A percentile compares a stretch with the other conserved stretches of the same genome.
Conservation (phyloP, 2,797 vertebrate genomes). For the Gastrophryne carolinensis region DNA sequence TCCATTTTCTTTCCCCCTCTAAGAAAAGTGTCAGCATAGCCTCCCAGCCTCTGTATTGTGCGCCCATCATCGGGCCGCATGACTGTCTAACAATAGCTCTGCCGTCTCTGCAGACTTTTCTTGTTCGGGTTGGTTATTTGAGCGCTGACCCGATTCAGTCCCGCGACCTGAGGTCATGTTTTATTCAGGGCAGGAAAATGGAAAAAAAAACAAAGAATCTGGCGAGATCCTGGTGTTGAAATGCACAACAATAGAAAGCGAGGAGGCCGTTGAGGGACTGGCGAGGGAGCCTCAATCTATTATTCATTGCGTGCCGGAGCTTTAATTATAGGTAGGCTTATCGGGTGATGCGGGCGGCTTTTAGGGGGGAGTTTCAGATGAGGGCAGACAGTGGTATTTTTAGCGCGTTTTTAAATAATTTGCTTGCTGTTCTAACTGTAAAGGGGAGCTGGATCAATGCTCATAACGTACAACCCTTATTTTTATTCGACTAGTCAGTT, state of each 20-base stretch:
- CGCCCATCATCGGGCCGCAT: neutral
- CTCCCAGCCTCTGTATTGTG: neutral
- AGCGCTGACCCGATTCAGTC: slow-evolving; percentile 66
- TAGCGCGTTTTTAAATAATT: slow-evolving; percentile 15
- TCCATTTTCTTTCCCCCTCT: neutral
- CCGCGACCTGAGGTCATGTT: slow-evolving; percentile 77
- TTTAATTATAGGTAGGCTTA: slow-evolving; percentile 67
- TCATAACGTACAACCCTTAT: no score
- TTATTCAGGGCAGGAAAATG: slow-evolving; percentile 81
- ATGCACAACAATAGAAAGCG: slow-evolving; percentile 57
- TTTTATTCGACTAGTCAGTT: no score
- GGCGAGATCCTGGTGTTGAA: slow-evolving; percentile 61
- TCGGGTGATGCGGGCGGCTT: slow-evolving; percentile 59
- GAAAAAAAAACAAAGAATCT: slow-evolving; percentile 83
- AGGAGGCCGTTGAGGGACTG: slow-evolving; percentile 66
- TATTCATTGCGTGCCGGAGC: slow-evolving; percentile 69
- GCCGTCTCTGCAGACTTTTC: slow-evolving; percentile 61
- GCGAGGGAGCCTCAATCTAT: slow-evolving; percentile 73
- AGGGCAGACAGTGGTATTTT: slow-evolving; percentile 40
- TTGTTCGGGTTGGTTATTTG: slow-evolving; percentile 70
- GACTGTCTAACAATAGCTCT: slow-evolving; percentile 17
- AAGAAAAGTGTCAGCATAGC: neutral
- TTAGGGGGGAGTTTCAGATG: slow-evolving; percentile 51
- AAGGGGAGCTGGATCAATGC: neutral
- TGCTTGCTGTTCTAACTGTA: neutral